Percentiles rank a stretch among this genome's conserved stretches.
Evolutionary conservation across 1,140 invertebrate genomes (phyloP).

Genomic region (Drosophila pruinosa): DNA sequence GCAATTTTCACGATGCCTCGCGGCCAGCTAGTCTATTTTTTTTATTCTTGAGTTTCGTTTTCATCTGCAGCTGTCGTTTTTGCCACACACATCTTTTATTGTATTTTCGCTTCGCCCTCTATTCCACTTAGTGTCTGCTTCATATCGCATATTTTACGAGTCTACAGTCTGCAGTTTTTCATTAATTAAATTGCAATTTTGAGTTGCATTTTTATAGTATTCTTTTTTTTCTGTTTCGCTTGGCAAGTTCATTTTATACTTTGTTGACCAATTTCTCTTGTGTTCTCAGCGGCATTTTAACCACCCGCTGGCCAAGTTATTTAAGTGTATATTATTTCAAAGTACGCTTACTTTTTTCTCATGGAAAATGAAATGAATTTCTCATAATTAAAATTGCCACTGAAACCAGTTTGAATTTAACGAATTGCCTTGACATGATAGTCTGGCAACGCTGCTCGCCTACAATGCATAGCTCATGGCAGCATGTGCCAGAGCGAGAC

Average conservation of each 20-base stretch:
- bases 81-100: slow-evolving; percentile 5
- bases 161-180: slow-evolving; percentile 29
- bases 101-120: background rate
- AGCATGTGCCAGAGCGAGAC: background rate
- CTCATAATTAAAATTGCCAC: slow-evolving; percentile 21
- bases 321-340: slow-evolving; percentile 38
- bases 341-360: slow-evolving; percentile 21
- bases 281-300: slow-evolving; percentile 12
- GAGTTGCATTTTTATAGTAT: slow-evolving; percentile 46
- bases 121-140: slow-evolving; percentile 7
- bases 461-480: background rate
- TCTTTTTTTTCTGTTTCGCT: background rate
- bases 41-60: slow-evolving; percentile 15
- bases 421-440: background rate
- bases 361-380: background rate
- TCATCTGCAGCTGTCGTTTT: slow-evolving; percentile 11
- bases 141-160: slow-evolving; percentile 45
- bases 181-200: slow-evolving; percentile 76
- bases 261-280: slow-evolving; percentile 22
- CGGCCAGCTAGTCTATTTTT: slow-evolving; percentile 31
- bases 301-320: slow-evolving; percentile 6
- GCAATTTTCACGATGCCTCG: slow-evolving; percentile 48
- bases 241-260: slow-evolving; percentile 55
- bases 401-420: background rate
- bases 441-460: background rate